Evolutionary conservation across 2,888 invertebrate species (phyloP).

Genomic region (Petrophora chlorosata): DNA sequence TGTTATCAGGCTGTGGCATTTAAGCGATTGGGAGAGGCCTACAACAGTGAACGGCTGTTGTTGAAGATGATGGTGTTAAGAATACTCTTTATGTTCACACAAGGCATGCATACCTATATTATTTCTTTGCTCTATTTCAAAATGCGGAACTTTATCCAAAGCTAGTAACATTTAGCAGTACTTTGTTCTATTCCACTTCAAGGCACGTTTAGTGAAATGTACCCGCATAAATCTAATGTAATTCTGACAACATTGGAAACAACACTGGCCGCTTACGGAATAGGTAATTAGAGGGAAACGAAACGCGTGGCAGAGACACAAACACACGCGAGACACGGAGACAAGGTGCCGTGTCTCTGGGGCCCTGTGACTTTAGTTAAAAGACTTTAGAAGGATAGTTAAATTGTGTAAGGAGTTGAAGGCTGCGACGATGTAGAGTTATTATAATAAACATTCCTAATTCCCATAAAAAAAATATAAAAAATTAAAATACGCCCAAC

Average conservation of each 20-base stretch:
- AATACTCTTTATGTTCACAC: too few relatives aligned
- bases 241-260: constrained; percentile 25
- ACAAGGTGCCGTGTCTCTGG: constrained; percentile 10
- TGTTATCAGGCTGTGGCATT: too few relatives aligned
- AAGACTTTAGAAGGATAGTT: not conserved
- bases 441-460: too few relatives aligned
- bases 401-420: not conserved
- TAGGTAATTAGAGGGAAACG: constrained; percentile 23
- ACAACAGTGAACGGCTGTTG: not conserved
- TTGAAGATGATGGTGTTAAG: too few relatives aligned
- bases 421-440: not conserved
- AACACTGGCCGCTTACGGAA: constrained; percentile 24
- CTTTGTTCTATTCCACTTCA: not conserved
- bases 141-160: not conserved
- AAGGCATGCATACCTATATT: too few relatives aligned
- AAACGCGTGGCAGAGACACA: constrained; percentile 19
- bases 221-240: constrained; percentile 27
- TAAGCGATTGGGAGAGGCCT: not conserved
- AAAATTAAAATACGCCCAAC: too few relatives aligned
- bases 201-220: constrained; percentile 16
- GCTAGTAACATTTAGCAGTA: not conserved
- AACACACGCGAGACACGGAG: constrained; percentile 1
- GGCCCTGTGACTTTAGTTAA: not conserved
- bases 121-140: too few relatives aligned
- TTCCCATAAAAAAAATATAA: too few relatives aligned